These are phyloP conservation scores for Chiroxiphia lanceolata DNA, from an alignment of 2,797 vertebrate genomes.

Conservation along the genomic window DNA sequence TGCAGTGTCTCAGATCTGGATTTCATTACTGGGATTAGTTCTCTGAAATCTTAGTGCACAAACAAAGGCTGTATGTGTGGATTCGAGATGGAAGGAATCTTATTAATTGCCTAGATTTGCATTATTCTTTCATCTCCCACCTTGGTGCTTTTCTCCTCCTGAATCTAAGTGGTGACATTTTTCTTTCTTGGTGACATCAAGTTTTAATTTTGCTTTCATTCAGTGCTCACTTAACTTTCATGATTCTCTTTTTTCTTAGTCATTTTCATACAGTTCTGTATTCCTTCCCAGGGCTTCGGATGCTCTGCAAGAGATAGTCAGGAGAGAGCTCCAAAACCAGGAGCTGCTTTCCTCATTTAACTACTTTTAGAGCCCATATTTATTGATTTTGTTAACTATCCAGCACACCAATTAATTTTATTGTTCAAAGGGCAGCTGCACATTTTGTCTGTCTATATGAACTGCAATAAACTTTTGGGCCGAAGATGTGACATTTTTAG, in stretches of 20 bases:
- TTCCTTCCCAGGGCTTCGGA: background rate
- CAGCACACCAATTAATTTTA: background rate
- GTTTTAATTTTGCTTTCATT: slow-evolving; percentile 1
- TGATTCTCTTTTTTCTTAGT: background rate
- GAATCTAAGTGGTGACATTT: background rate
- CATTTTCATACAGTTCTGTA: background rate
- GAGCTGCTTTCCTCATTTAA: background rate
- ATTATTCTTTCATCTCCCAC: slow-evolving; percentile 27
- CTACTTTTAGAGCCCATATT: background rate
- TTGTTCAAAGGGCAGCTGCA: background rate
- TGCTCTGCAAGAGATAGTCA: background rate
- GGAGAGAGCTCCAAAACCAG: background rate
- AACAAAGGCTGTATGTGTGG: background rate
- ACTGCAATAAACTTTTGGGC: background rate
- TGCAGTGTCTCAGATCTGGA: background rate
- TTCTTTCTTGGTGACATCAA: background rate
- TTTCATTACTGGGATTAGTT: background rate
- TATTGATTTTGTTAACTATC: background rate
- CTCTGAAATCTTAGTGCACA: background rate
- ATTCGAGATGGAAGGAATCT: background rate
- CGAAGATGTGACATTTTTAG: background rate
- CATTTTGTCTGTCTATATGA: background rate
- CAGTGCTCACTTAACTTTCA: background rate
- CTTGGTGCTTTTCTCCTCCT: background rate
- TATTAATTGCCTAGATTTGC: background rate